Conservation (phyloP, 2,888 invertebrate species). For the Drosophila greeni region DNA sequence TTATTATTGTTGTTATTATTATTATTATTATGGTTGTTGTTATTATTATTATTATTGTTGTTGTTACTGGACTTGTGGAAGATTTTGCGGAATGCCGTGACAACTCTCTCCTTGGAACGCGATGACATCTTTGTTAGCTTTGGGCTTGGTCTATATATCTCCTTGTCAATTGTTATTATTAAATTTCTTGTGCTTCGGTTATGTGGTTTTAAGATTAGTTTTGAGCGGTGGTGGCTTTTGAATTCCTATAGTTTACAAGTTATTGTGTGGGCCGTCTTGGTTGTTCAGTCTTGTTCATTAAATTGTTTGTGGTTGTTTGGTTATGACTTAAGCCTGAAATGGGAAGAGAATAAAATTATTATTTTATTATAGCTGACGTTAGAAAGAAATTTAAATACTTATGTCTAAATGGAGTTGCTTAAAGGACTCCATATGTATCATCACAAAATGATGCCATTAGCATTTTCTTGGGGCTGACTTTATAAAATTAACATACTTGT, state of each 20-base stretch:
- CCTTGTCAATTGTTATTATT: neutral
- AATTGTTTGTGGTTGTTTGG: conserved; percentile 22
- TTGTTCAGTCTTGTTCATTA: conserved; percentile 56
- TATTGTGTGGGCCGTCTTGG: conserved; percentile 30
- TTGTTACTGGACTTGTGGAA: conserved; percentile 83
- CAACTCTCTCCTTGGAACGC: conserved; percentile 89
- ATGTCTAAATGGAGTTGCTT: no score
- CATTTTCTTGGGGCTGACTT: conserved; percentile 15
- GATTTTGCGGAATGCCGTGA: conserved; percentile 88
- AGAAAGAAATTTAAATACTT: no score
- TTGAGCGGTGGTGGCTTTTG: conserved; percentile 44
- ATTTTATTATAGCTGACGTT: neutral
- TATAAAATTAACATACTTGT: conserved; percentile 36
- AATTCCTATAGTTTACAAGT: conserved; percentile 28
- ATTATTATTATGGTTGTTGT: conserved; percentile 40
- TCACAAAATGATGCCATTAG: conserved; percentile 31
- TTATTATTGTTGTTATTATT: conserved; percentile 80
- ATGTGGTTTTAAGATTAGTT: conserved; percentile 1
- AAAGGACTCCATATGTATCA: conserved; percentile 1
- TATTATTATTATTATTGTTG: conserved; percentile 82
- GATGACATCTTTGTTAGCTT: conserved; percentile 83
- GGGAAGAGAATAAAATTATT: neutral
- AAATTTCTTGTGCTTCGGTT: conserved; percentile 10
- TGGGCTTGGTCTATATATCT: conserved; percentile 10
- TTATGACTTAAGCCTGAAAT: conserved; percentile 16